Conservation (phyloP, 2,888 invertebrate genomes). For the Ichneumon xanthorius region DNA sequence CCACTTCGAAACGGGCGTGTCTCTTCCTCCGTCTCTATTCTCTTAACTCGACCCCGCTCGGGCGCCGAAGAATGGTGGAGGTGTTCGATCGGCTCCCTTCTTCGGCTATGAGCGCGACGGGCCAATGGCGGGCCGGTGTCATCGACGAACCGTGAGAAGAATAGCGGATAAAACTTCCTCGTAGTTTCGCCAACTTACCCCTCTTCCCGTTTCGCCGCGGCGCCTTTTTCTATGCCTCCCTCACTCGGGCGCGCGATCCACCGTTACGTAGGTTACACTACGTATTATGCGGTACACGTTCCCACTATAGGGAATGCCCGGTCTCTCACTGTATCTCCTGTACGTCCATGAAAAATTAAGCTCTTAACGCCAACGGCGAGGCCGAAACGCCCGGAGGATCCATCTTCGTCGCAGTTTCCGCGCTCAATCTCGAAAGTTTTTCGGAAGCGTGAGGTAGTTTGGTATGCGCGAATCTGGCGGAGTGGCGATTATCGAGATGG, state of each 20-base stretch:
- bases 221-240: slow-evolving; percentile 2
- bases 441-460: not conserved
- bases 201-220: not conserved
- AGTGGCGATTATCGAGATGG: not conserved
- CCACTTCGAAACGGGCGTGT: slow-evolving; percentile 37
- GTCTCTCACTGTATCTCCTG: not conserved
- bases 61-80: slow-evolving; percentile 7
- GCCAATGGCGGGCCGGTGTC: slow-evolving; percentile 38
- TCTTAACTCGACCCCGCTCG: slow-evolving; percentile 14
- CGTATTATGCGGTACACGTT: slow-evolving; percentile 49
- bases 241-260: not conserved
- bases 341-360: slow-evolving; percentile 22
- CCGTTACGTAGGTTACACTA: not conserved
- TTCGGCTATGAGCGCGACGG: not conserved
- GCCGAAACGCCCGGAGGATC: slow-evolving; percentile 18
- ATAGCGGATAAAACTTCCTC: slow-evolving; percentile 34
- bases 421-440: slow-evolving; percentile 33
- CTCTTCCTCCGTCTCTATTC: slow-evolving; percentile 13
- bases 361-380: not conserved
- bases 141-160: slow-evolving; percentile 41
- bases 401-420: slow-evolving; percentile 30
- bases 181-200: not conserved
- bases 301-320: slow-evolving; percentile 14
- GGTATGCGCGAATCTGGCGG: slow-evolving; percentile 34
- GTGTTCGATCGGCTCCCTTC: slow-evolving; percentile 38